Conservation (phyloP, 2,888 invertebrate genomes). For the Apodemia duryi region DNA sequence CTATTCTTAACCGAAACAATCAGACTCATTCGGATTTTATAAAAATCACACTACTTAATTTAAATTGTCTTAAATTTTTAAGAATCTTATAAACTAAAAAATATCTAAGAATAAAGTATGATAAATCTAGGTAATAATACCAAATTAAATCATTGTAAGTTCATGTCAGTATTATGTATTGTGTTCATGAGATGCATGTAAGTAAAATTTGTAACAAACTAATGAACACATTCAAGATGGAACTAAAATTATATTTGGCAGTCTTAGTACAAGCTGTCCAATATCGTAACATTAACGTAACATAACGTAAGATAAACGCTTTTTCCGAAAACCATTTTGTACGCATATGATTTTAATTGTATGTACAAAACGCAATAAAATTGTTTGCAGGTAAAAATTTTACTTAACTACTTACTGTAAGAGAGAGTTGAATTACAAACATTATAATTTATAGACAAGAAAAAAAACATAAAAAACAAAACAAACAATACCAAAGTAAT, state of each 20-base stretch:
- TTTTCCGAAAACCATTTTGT: no score
- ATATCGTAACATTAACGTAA: no score
- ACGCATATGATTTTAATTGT: no score
- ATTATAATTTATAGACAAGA: no score
- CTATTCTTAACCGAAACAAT: constrained; percentile 13
- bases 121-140: not conserved
- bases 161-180: not conserved
- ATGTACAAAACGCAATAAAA: no score
- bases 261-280: no score
- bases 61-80: not conserved
- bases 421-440: no score
- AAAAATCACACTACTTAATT: constrained; percentile 7
- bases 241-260: not conserved
- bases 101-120: not conserved
- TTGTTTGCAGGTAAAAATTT: no score
- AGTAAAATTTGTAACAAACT: not conserved
- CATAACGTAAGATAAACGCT: no score
- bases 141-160: not conserved
- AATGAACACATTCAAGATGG: not conserved
- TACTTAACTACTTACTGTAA: no score
- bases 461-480: no score
- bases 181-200: not conserved
- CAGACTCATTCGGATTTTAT: constrained; percentile 15
- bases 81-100: not conserved
- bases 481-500: no score